Evolutionary conservation across 2,797 vertebrate species (phyloP), one percentile per base, ranked within the genome.

Genomic region (Thaleichthys pacificus): DNA sequence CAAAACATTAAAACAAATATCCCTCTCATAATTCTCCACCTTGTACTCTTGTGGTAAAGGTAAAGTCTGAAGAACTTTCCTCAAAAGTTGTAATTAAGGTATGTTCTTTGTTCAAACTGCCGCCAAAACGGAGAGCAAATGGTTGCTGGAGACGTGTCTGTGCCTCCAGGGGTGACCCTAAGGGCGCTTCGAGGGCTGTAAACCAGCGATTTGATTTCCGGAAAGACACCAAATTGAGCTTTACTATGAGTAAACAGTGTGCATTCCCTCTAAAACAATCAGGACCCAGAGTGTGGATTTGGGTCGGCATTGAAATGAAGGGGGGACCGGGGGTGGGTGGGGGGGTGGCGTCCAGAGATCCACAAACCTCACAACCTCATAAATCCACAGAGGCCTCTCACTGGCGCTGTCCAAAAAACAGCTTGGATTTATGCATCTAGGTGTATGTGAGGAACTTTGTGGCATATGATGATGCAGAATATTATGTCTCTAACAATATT

Each of bases 381-480:
- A 90, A 94, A 94, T 94, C 89, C 82, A 74, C 62, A 1, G 51
- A 58, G 68, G 73, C 71, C 85, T 5, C 9, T 42, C 9, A 7
- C 8, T 42, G 38, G 38, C 9, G 9, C 38, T 47, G 76, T 81
- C 14, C 14, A 15, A 17, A 38, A 8, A 15, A 84, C 86, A 84
- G 86, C 89, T 90, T 86, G 92, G 93, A 95, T 96, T 95, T 93
- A 87, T 85, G 86, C 78, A 83, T 61, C 51, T 61, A 58, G 69
- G 80, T 63, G 89, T 88, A 82, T 87, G 89, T 87, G 88, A 82
- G 90, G 77, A 21, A 11, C 26, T 24, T 84, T 93, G 91, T 92
- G 89, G 68, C 88, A 92, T 87, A 66, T 72, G 47, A 19, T 64
- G 84, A 75, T 78, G 84, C 30, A 0, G 87, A 89, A 91, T 90